Base-by-base conservation (phyloP, 64 coral and sea anemone species). In the Cladopsammia gracilis region DNA sequence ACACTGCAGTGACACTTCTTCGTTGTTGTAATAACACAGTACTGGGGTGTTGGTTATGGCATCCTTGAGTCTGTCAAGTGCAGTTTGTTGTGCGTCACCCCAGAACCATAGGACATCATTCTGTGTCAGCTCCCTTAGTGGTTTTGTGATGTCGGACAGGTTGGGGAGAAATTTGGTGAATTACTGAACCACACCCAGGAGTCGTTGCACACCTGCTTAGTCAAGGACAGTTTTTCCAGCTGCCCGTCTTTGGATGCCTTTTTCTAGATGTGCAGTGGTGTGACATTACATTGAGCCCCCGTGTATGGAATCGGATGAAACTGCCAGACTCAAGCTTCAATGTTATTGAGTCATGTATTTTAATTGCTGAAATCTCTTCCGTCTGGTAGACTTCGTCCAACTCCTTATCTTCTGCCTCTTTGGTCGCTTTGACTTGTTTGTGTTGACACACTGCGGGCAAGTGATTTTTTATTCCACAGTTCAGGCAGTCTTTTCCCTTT, bases 271-370 rank as follows among this genome's bases (percentile, higher is more conserved):
- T 95, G 93, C 50, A 90, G 13, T 19, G 87, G 93, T 6, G 90
- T 6, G 24, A 86, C 79, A 48, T 95, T 95, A 75, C 93, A 95
- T 70, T 94, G 92, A 20, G 92, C 92, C 12, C 77, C 92, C 22
- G 92, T 94, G 57, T 89, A 52, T 89, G 92, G 61, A 94, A 94
- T 58, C 76, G 19, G 15, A 89, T 48, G n/a, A 83, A 94, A 54
- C 64, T 94, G 49, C 92, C 92, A 25, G 92, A 89, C 19, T 71
- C 92, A 22, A 89, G 20, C 53, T 26, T 66, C 59, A 94, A 56
- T 73, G 92, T 89, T 18, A 84, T 18, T 94, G 92, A 94, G 23
- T 89, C 92, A 65, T 94, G 77, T 7, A 89, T 25, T 53, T 26
- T 51, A 48, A 94, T 43, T 3, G 92, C 43, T 51, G 92, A 47